A percentile compares a stretch with the other conserved stretches of the same genome.
These are phyloP conservation scores for Redunca redunca DNA, from an alignment of 2,113 vertebrate species.

Conservation along the genomic window DNA sequence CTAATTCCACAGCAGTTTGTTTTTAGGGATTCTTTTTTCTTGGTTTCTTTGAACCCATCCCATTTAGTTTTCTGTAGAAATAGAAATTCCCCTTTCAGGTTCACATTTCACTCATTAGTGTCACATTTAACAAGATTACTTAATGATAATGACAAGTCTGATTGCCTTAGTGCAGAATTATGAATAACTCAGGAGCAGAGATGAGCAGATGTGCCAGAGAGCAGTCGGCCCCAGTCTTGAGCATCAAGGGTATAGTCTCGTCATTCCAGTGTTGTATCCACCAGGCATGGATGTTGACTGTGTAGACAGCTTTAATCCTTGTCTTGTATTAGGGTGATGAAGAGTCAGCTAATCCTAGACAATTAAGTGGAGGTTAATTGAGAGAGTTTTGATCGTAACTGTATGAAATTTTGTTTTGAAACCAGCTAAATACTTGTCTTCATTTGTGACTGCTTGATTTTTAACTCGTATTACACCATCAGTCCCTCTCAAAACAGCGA, in stretches of 20 bases:
- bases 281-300: background rate
- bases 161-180: background rate
- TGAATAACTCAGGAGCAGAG: background rate
- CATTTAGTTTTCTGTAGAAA: slow-evolving; percentile 12
- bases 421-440: background rate
- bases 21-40: background rate
- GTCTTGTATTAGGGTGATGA: background rate
- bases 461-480: background rate
- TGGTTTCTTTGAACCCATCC: background rate
- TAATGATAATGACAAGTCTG: background rate
- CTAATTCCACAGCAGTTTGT: background rate
- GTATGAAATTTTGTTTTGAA: background rate
- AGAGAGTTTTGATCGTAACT: background rate
- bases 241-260: background rate
- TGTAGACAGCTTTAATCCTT: background rate
- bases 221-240: background rate
- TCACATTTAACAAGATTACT: background rate
- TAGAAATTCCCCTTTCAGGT: background rate
- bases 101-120: background rate
- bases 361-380: background rate
- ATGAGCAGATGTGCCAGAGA: background rate
- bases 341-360: background rate
- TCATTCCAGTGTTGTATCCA: background rate
- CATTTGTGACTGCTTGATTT: background rate
- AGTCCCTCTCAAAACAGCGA: background rate